Evolutionary conservation across 2,797 vertebrate genomes (phyloP).

Genomic region (Scomberomorus guttatus): DNA sequence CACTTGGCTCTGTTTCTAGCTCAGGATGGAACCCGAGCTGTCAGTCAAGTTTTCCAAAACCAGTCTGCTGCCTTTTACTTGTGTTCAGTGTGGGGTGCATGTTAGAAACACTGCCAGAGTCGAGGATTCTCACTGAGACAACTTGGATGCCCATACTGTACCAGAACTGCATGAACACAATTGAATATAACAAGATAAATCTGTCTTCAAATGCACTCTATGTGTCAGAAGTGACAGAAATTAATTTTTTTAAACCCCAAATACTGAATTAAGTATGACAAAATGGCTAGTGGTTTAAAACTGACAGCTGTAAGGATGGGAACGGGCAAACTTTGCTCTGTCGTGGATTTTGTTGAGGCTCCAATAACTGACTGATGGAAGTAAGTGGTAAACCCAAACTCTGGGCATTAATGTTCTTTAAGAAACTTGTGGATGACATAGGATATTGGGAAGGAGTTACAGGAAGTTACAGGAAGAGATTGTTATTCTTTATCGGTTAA

Average conservation of each 20-base stretch:
- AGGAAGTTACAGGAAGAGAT: slow-evolving; percentile 3
- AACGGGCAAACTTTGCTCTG: background rate
- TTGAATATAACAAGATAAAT: background rate
- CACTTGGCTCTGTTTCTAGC: background rate
- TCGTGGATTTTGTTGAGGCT: background rate
- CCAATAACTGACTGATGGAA: background rate
- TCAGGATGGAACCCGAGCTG: background rate
- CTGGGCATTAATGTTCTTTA: background rate
- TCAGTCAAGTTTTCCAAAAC: slow-evolving; percentile 9
- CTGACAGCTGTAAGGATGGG: background rate
- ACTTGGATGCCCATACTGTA: background rate
- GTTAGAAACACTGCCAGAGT: slow-evolving; percentile 10
- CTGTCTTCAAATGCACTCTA: background rate
- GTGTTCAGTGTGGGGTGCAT: background rate
- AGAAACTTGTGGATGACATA: background rate
- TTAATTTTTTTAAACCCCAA: background rate
- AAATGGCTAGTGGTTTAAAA: background rate
- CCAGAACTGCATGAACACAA: too few species aligned
- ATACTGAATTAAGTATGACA: background rate
- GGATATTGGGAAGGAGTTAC: background rate
- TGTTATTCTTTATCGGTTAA: background rate
- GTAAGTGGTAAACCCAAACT: background rate
- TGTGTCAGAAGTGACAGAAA: background rate
- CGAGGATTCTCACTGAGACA: background rate
- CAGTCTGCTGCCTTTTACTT: slow-evolving; percentile 2